Evolutionary conservation across 92 coral and sea anemone species (phyloP).

Genomic region (Palythoa caribaeorum): DNA sequence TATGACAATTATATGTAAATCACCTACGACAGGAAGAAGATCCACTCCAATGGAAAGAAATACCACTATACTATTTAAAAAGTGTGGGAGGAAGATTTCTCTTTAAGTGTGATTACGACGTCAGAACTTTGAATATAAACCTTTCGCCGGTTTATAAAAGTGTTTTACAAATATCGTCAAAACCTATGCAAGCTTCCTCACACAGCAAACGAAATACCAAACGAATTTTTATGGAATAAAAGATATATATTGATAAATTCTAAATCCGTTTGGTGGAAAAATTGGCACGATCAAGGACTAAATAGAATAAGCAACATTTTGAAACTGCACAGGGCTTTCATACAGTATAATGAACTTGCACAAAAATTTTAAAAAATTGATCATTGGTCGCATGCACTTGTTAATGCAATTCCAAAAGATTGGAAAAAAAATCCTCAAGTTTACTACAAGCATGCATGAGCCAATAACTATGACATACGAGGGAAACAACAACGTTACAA

Average conservation of each 20-base stretch:
- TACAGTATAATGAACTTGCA: not conserved
- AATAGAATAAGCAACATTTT: not conserved
- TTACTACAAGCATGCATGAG: not conserved
- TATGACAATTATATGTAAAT: too few relatives aligned
- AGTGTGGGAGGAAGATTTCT: too few relatives aligned
- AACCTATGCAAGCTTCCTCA: not conserved
- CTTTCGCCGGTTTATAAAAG: not conserved
- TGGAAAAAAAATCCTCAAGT: conserved; percentile 3
- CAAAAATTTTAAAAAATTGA: too few relatives aligned
- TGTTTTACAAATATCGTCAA: not conserved
- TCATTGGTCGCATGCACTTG: too few relatives aligned
- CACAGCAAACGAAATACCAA: not conserved
- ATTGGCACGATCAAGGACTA: conserved; percentile 12
- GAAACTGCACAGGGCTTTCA: not conserved
- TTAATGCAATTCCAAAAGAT: not conserved
- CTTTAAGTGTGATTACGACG: too few relatives aligned
- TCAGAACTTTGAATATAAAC: not conserved
- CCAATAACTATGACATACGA: not conserved
- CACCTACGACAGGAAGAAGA: too few relatives aligned
- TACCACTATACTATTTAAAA: too few relatives aligned
- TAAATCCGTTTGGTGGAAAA: conserved; percentile 18
- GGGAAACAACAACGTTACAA: not conserved
- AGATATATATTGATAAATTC: conserved; percentile 12
- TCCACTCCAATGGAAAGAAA: too few relatives aligned
- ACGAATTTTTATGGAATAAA: conserved; percentile 1